A percentile compares a stretch with the other conserved stretches of the same genome.
Evolutionary conservation across 2,797 vertebrate species (phyloP).

Genomic region (Argya squamiceps): DNA sequence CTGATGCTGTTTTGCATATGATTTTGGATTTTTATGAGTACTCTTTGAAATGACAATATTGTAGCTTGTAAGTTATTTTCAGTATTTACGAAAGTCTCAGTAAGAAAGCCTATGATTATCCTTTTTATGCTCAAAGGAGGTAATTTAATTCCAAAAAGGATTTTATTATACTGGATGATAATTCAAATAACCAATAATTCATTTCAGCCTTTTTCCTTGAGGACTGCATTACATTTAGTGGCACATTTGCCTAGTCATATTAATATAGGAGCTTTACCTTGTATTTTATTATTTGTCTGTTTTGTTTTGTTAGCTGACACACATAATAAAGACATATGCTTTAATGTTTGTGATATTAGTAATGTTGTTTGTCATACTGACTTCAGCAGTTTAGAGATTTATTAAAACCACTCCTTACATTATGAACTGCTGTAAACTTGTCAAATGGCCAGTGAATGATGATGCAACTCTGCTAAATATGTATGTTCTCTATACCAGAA

Average conservation of each 20-base stretch:
- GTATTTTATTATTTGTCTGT: background rate
- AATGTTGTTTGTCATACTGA: background rate
- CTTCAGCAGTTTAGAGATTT: background rate
- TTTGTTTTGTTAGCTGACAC: background rate
- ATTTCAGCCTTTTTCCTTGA: slow-evolving; percentile 9
- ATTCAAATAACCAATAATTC: slow-evolving; percentile 21
- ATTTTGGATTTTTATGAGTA: slow-evolving; percentile 47
- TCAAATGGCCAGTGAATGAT: background rate
- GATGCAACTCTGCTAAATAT: background rate
- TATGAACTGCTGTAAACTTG: slow-evolving; percentile 12
- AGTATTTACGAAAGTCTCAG: slow-evolving; percentile 64
- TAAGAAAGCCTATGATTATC: slow-evolving; percentile 70
- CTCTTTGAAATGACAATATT: slow-evolving; percentile 51
- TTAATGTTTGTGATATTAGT: background rate
- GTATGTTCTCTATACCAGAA: background rate
- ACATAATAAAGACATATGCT: background rate
- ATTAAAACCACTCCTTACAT: background rate
- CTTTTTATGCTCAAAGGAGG: slow-evolving; percentile 27
- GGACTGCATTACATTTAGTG: background rate
- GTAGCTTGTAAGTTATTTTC: slow-evolving; percentile 38
- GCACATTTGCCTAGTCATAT: background rate
- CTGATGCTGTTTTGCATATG: background rate
- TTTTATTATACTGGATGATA: slow-evolving; percentile 40
- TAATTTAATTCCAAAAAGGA: slow-evolving; percentile 55
- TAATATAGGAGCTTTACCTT: background rate